Evolutionary conservation across 2,797 vertebrate species (phyloP).

Genomic region (Cuculus canorus): DNA sequence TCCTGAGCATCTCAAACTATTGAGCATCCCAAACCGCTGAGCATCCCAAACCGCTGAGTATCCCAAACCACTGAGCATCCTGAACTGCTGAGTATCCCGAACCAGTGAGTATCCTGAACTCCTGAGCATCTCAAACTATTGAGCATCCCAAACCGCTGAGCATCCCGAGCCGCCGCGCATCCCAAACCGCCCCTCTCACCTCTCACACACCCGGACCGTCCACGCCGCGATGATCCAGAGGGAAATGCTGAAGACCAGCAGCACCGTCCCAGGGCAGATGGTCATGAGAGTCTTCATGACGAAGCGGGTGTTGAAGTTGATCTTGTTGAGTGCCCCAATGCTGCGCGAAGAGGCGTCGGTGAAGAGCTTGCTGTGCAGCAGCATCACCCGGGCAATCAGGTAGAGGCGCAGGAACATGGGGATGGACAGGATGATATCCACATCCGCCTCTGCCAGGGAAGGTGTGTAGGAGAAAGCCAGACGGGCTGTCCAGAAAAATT

Average conservation of each 20-base stretch:
- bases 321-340: slow-evolving; percentile 90
- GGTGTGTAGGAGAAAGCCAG: slow-evolving; percentile 94
- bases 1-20: rapidly evolving
- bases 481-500: slow-evolving; percentile 94
- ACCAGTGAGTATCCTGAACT: not conserved
- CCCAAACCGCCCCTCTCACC: slow-evolving; percentile 76
- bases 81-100: rapidly evolving
- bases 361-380: slow-evolving; percentile 88
- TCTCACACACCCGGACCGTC: slow-evolving; percentile 97
- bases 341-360: slow-evolving; percentile 95
- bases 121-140: too few species aligned
- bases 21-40: not conserved
- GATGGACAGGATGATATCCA: slow-evolving; percentile 98
- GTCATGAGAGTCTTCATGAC: slow-evolving; percentile 99
- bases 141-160: rapidly evolving
- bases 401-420: slow-evolving; percentile 99
- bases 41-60: too few species aligned
- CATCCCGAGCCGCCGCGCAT: rapidly evolving
- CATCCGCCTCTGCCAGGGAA: slow-evolving; percentile 92
- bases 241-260: slow-evolving; percentile 98
- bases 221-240: slow-evolving; percentile 98
- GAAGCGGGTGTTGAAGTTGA: slow-evolving; percentile 98
- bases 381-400: slow-evolving; percentile 90
- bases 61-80: not conserved
- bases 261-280: slow-evolving; percentile 96